Evolutionary conservation across 1,140 invertebrate species (phyloP).

Genomic region (Aethina tumida): DNA sequence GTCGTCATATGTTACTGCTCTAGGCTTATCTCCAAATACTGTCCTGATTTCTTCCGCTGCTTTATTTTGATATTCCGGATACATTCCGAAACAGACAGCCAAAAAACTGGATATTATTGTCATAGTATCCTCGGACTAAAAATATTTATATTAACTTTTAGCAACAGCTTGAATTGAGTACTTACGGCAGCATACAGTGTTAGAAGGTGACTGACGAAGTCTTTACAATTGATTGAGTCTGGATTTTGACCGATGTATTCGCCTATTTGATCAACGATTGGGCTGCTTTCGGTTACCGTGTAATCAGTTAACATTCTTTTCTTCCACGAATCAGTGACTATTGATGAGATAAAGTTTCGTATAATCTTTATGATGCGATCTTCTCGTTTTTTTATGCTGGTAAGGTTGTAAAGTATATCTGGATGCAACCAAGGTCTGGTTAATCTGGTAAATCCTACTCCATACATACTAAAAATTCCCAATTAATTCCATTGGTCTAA

Average conservation of each 20-base stretch:
- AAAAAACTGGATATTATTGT: conserved; percentile 12
- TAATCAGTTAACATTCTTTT: conserved; percentile 6
- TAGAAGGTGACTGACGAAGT: conserved; percentile 16
- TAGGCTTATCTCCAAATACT: conserved; percentile 13
- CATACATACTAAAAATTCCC: conserved; percentile 10
- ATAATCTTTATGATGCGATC: conserved; percentile 5
- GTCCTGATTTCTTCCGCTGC: conserved; percentile 16
- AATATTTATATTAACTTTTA: conserved; percentile 3
- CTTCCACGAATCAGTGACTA: conserved; percentile 7
- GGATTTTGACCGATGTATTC: conserved; percentile 12
- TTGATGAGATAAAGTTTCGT: conserved; percentile 1
- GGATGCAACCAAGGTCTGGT: conserved; percentile 15
- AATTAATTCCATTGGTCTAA: not conserved
- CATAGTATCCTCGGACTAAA: conserved; percentile 20
- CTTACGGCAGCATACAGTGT: conserved; percentile 18
- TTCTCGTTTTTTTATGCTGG: conserved; percentile 9
- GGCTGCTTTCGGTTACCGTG: conserved; percentile 1
- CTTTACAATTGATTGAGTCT: conserved; percentile 9
- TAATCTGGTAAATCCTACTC: conserved; percentile 12
- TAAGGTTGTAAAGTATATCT: conserved; percentile 12
- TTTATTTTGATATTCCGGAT: conserved; percentile 20
- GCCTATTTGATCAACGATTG: conserved; percentile 12
- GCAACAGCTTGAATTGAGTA: not conserved
- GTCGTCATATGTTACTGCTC: conserved; percentile 11
- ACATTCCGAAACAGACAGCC: conserved; percentile 18